These are phyloP conservation scores for Percina caprodes DNA, from an alignment of 2,113 vertebrate species.

Conservation along the genomic window DNA sequence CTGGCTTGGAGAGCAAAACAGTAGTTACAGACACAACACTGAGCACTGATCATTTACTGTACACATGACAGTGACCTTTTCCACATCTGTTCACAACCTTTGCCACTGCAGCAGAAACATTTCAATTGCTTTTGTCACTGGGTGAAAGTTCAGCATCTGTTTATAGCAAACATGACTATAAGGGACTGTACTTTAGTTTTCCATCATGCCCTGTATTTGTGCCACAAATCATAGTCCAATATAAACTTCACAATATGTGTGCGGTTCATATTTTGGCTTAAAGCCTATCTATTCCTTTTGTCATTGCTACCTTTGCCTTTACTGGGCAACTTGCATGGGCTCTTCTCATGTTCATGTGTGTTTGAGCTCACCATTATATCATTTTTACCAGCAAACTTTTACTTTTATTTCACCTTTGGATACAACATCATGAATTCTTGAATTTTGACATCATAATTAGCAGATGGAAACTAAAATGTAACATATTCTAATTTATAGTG, in stretches of 20 bases:
- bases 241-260: slow-evolving; percentile 11
- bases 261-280: slow-evolving; percentile 11
- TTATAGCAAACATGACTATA: slow-evolving; percentile 42
- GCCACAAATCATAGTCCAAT: slow-evolving; percentile 31
- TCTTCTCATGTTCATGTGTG: neutral
- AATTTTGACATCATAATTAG: neutral
- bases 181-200: slow-evolving; percentile 39
- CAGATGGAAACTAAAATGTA: neutral
- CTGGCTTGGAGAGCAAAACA: slow-evolving; percentile 44
- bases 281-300: neutral
- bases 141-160: slow-evolving; percentile 39
- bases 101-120: neutral
- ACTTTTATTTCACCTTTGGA: neutral
- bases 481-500: neutral
- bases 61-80: slow-evolving; percentile 33
- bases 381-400: neutral
- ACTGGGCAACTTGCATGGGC: neutral
- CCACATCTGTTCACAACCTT: slow-evolving; percentile 36
- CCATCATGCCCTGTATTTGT: slow-evolving; percentile 16
- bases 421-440: neutral
- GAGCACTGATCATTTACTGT: slow-evolving; percentile 27
- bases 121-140: neutral
- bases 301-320: neutral
- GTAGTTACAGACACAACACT: slow-evolving; percentile 52
- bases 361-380: neutral